These are phyloP conservation scores for Drosophila kepulauana DNA, from an alignment of 1,140 invertebrate genomes.

Conservation along the genomic window DNA sequence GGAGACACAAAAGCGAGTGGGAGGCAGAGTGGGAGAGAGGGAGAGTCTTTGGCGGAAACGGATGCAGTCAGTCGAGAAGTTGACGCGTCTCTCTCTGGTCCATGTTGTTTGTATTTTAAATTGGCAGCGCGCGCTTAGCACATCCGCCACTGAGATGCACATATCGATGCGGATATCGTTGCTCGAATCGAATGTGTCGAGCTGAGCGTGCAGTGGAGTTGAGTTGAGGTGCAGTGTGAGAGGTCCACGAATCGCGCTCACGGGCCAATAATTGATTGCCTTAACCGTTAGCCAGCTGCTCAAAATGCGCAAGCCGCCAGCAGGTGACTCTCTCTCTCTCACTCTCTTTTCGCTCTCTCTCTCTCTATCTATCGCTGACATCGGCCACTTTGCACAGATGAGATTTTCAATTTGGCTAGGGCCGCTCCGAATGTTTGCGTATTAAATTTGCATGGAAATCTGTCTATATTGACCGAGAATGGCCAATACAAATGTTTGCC, in stretches of 20 bases:
- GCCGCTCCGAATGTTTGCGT: slow-evolving; percentile 80
- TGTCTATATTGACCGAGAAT: slow-evolving; percentile 85
- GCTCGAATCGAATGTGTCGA: background rate
- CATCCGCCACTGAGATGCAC: slow-evolving; percentile 60
- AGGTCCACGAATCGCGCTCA: slow-evolving; percentile 37
- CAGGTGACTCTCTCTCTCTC: slow-evolving; percentile 29
- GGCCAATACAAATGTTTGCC: slow-evolving; percentile 82
- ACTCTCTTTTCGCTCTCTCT: slow-evolving; percentile 2
- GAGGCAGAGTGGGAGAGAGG: background rate
- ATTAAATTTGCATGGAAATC: slow-evolving; percentile 85
- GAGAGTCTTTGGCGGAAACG: slow-evolving; percentile 57
- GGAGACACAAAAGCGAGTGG: background rate
- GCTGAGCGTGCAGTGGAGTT: background rate
- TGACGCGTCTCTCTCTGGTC: slow-evolving; percentile 52
- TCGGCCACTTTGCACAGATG: slow-evolving; percentile 74
- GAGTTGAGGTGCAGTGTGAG: slow-evolving; percentile 10
- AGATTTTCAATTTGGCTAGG: slow-evolving; percentile 84
- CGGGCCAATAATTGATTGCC: slow-evolving; percentile 80
- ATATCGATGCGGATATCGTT: slow-evolving; percentile 13
- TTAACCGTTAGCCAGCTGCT: slow-evolving; percentile 70
- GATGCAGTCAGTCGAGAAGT: slow-evolving; percentile 65
- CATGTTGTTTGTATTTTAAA: slow-evolving; percentile 79
- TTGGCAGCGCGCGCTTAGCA: slow-evolving; percentile 81
- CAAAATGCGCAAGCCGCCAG: slow-evolving; percentile 54
- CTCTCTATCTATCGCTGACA: background rate